Percentiles rank a stretch among this genome's conserved stretches.
These are phyloP conservation scores for Cosmopolites sordidus DNA, from an alignment of 2,888 invertebrate species.

Conservation along the genomic window DNA sequence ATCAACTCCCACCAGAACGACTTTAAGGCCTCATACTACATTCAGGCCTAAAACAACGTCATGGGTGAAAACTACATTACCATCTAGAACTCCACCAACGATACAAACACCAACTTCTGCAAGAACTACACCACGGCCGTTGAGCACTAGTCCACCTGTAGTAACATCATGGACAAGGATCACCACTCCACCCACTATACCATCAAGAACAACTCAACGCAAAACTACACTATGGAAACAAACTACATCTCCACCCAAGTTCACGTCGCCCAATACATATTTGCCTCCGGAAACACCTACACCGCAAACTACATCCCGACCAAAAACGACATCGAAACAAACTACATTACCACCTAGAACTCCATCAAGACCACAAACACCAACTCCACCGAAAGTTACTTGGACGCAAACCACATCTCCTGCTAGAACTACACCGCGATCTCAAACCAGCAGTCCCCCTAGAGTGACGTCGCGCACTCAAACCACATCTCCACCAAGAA, in stretches of 20 bases:
- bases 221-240: too few species aligned
- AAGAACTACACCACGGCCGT: background rate
- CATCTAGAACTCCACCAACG: background rate
- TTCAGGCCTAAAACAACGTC: background rate
- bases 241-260: background rate
- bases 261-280: background rate
- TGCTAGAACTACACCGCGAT: background rate
- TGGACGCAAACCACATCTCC: background rate
- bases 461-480: background rate
- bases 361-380: background rate
- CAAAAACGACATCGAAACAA: background rate
- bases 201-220: background rate
- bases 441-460: too few species aligned
- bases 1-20: too few species aligned
- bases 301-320: too few species aligned
- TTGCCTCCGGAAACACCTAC: too few species aligned
- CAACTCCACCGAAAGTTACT: background rate
- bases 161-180: background rate
- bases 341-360: background rate
- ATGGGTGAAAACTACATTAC: background rate
- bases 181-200: background rate
- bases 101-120: slow-evolving; percentile 3
- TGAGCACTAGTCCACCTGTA: too few species aligned
- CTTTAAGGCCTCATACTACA: too few species aligned
- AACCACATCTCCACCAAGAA: background rate